A percentile compares a stretch with the other conserved stretches of the same genome.
These are phyloP conservation scores for Chelonus formosanus DNA, from an alignment of 2,888 invertebrate genomes.

Conservation along the genomic window DNA sequence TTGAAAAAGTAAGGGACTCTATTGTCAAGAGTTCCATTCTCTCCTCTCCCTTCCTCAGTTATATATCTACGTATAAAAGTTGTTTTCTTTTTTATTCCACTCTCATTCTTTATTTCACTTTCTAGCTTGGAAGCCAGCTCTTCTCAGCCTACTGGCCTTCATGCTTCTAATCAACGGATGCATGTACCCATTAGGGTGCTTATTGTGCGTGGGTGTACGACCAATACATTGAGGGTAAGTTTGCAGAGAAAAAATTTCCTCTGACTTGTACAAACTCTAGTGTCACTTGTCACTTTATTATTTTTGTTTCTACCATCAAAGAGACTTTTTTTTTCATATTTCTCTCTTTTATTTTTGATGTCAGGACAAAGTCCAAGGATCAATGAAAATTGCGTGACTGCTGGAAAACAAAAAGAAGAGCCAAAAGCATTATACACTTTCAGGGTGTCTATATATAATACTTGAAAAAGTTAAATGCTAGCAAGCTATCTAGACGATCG, in stretches of 20 bases:
- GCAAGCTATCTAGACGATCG: constrained; percentile 59
- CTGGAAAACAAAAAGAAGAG: constrained; percentile 12
- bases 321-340: background rate
- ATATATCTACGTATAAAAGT: constrained; percentile 17
- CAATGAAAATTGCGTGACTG: too few relatives aligned
- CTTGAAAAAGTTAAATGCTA: constrained; percentile 45
- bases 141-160: constrained; percentile 38
- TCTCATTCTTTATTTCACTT: background rate
- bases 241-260: constrained; percentile 8
- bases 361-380: background rate
- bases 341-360: background rate
- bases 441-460: constrained; percentile 8
- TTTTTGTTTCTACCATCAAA: constrained; percentile 26
- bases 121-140: background rate
- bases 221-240: constrained; percentile 37
- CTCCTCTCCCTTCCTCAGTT: constrained; percentile 25
- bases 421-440: background rate
- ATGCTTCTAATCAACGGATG: constrained; percentile 63
- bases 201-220: constrained; percentile 63
- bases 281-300: constrained; percentile 60
- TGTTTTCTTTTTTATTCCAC: constrained; percentile 18
- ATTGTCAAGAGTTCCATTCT: constrained; percentile 30
- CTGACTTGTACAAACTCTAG: constrained; percentile 50
- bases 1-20: constrained; percentile 18
- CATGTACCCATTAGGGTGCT: constrained; percentile 62